Base-by-base conservation (phyloP, 2,888 invertebrate species). In the Cataglyphis altisquamis region DNA sequence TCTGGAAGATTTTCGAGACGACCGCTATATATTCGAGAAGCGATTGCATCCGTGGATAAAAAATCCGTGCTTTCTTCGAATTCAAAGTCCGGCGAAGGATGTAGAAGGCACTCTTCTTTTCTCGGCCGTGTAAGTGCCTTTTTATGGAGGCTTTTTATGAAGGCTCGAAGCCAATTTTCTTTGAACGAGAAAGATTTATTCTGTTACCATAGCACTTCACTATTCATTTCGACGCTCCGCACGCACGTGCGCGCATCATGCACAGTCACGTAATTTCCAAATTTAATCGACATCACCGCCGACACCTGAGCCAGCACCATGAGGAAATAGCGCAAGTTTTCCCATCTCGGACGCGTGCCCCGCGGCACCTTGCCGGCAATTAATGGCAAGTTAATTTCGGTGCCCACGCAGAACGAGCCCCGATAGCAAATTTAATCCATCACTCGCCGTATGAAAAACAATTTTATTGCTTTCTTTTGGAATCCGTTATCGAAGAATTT, bases 321-420 rank as follows among this genome's bases (percentile, higher is more conserved):
- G 39, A 21, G 52, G 25, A 60, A 63, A 72, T 57, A 15, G 45
- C 62, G 25, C 70, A 70, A 82, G 41, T 36, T 60, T 52, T 55
- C n/a, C 48, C 18, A 10, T 78, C 60, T 68, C 32, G 67, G 21
- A 68, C 41, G 21, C 45, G 21, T 57, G 21, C 18, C 74, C 39
- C 3, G 48, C 32, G 45, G 60, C 60, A 41, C 57, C 57, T 62
- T 48, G 57, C 39, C 68, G 62, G 67, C 82, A 88, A 88, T 88
- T 88, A 88, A 89, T 86, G 75, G 67, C 84, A 84, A 89, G 87
- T 89, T 83, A 83, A 89, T 89, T 87, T 89, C 78, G 66, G 77
- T 73, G 84, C 25, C 80, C 48, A 62, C 64, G 83, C 78, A 52
- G 25, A 68, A 70, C 70, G 32, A 57, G 70, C 82, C 82, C 39